Conservation (phyloP, 2,797 vertebrate genomes). For the Rhadinocentrus ornatus region DNA sequence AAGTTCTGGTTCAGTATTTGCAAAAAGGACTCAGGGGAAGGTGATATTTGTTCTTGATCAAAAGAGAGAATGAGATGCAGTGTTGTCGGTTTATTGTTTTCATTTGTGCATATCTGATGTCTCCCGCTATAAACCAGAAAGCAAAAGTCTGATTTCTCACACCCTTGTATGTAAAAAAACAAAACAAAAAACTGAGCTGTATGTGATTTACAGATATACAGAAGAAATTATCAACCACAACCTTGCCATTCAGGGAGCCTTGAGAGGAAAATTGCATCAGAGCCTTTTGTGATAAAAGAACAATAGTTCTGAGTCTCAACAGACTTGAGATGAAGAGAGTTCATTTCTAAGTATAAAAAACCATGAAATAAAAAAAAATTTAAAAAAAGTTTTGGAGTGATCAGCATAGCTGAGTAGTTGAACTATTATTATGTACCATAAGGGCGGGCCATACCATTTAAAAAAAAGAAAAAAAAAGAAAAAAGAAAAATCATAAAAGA, state of each 20-base stretch:
- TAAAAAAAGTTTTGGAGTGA: neutral
- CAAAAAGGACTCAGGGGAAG: conserved; percentile 29
- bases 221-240: conserved; percentile 61
- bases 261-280: conserved; percentile 65
- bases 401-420: conserved; percentile 7
- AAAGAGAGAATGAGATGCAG: conserved; percentile 40
- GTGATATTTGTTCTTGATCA: conserved; percentile 52
- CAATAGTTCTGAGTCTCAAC: conserved; percentile 42
- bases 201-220: conserved; percentile 65
- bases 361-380: neutral
- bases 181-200: conserved; percentile 47
- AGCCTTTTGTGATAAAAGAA: conserved; percentile 58
- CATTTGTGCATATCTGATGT: conserved; percentile 63
- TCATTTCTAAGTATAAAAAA: conserved; percentile 17
- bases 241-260: conserved; percentile 43
- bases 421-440: neutral
- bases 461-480: too few species aligned
- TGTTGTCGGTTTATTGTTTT: conserved; percentile 34
- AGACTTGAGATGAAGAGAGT: conserved; percentile 42
- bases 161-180: conserved; percentile 39
- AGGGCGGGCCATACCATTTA: too few species aligned
- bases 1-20: conserved; percentile 23
- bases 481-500: too few species aligned
- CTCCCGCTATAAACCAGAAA: conserved; percentile 44
- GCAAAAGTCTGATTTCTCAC: conserved; percentile 45